Evolutionary conservation across 2,888 invertebrate species (phyloP), one percentile per base, ranked within the genome.

Genomic region (Tinea pellionella): DNA sequence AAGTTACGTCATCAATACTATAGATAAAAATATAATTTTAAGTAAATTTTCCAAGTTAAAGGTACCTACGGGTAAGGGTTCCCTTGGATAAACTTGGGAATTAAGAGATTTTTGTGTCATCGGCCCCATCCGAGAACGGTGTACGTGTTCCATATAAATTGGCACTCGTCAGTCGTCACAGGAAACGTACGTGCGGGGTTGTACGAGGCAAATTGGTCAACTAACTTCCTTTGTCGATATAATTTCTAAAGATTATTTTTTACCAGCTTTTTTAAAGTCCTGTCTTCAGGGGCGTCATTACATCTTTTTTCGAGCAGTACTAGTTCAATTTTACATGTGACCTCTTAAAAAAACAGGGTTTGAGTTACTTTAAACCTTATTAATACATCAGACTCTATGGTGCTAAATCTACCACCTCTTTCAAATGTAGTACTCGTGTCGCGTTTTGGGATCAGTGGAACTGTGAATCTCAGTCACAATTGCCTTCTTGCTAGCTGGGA

Each of bases 101-200:
- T 57, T 32, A 57, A 57, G 57, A 32, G 57, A 57, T 57, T 57
- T 57, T 32, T 57, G 11, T 32, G 57, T 57, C 57, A 57, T 57
- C 57, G 57, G 11, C 57, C 57, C 32, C 32, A 57, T 55, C 57
- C 32, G 16, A 29, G 15, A 55, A 9, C 18, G 15, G 32, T 2
- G 57, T 57, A 57, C 57, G 57, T 57, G 57, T 32, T 30, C 57
- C 32, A 57, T 32, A 57, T 57, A 57, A 30, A 57, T 57, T 32
- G 32, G 57, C 19, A 30, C 57, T 57, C 57, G 55, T 55, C 19
- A 30, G 32, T 57, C 57, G 55, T 55, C 55, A 55, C 29, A 29
- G 55, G 24, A 55, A 18, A 18, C 12, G 29, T 55, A 55, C 55
- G 55, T 47, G 47, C 47, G 15, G 16, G 47, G 47, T 47, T 47